Conservation (phyloP, 1,140 invertebrate genomes). For the Saccostrea glomerata region DNA sequence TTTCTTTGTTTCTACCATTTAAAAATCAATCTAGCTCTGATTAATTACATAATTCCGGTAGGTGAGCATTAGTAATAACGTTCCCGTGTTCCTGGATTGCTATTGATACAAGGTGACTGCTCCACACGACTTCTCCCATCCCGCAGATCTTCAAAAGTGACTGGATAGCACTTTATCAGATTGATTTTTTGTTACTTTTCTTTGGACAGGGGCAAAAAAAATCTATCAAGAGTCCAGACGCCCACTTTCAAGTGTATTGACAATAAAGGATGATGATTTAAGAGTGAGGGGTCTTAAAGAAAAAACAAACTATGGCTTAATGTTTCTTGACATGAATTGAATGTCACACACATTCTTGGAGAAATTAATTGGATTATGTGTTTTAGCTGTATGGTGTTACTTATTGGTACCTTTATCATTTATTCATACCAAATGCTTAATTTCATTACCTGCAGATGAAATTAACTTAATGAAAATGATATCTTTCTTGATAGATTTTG, state of each 20-base stretch:
- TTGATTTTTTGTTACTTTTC: constrained; percentile 13
- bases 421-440: background rate
- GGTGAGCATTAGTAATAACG: background rate
- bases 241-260: background rate
- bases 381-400: background rate
- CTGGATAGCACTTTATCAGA: background rate
- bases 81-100: background rate
- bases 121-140: background rate
- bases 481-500: no score
- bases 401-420: background rate
- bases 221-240: background rate
- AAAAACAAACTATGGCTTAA: background rate
- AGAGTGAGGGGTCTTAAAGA: background rate
- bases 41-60: constrained; percentile 23
- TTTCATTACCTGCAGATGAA: background rate
- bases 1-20: constrained; percentile 37
- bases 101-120: background rate
- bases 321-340: background rate
- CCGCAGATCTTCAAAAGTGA: background rate
- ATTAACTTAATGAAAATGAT: no score
- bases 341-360: background rate
- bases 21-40: constrained; percentile 16
- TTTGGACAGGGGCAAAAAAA: background rate
- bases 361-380: constrained; percentile 9
- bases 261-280: background rate